A percentile compares a stretch with the other conserved stretches of the same genome.
These are phyloP conservation scores for Ptycholaimellus sp. DNA, from an alignment of 2,888 invertebrate genomes.

Conservation along the genomic window DNA sequence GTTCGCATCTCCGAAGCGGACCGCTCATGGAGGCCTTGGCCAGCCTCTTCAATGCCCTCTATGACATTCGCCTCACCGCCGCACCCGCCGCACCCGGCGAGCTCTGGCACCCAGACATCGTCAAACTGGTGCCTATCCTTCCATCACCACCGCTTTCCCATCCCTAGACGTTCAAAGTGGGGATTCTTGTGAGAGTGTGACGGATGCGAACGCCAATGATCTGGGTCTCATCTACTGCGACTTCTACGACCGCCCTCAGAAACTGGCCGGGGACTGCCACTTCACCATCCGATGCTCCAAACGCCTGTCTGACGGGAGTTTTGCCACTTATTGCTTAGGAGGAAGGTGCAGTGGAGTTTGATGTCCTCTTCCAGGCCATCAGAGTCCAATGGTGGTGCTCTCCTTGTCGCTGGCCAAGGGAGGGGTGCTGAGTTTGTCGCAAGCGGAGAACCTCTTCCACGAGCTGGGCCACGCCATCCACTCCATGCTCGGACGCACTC, in stretches of 20 bases:
- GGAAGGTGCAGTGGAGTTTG: no score
- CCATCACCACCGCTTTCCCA: no score
- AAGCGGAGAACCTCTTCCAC: slow-evolving; percentile 87
- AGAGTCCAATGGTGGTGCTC: slow-evolving; percentile 20
- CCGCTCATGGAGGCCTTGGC: slow-evolving; percentile 89
- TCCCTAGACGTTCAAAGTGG: no score
- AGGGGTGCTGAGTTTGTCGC: slow-evolving; percentile 35
- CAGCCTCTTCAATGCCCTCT: slow-evolving; percentile 54
- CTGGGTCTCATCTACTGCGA: slow-evolving; percentile 91
- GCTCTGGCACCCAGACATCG: slow-evolving; percentile 9
- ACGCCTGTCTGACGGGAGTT: slow-evolving; percentile 42
- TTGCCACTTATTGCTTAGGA: slow-evolving; percentile 42
- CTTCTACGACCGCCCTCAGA: slow-evolving; percentile 66
- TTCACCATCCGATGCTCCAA: slow-evolving; percentile 90
- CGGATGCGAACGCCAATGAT: slow-evolving; percentile 42
- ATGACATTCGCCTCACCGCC: slow-evolving; percentile 50
- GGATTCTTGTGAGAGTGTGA: slow-evolving; percentile 43
- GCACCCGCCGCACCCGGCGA: slow-evolving; percentile 37
- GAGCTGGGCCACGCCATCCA: slow-evolving; percentile 98
- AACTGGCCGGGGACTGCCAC: slow-evolving; percentile 85
- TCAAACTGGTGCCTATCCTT: slow-evolving; percentile 10
- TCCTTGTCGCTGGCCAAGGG: slow-evolving; percentile 13
- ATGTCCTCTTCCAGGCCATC: slow-evolving; percentile 8
- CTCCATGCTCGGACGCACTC: slow-evolving; percentile 81
- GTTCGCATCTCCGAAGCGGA: no score